Evolutionary conservation across 1,140 invertebrate species (phyloP), one percentile per base, ranked within the genome.

Genomic region (Idris sp.): DNA sequence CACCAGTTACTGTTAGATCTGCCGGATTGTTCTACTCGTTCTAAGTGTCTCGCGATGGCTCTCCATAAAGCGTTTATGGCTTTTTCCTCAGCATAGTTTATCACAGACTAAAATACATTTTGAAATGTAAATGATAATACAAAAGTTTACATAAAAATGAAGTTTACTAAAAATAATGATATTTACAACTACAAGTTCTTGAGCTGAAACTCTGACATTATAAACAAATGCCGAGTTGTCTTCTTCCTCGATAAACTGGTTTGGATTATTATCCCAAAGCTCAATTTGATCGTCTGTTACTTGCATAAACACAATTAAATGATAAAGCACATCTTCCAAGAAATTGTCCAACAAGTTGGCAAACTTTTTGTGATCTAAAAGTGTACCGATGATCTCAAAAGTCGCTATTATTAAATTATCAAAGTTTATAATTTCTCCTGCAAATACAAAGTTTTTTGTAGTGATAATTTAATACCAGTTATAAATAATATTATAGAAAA

Each of bases 211-310:
- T 48, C 93, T 87, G n/a, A 95, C 91, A 14, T 92, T 93, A 65
- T 93, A 92, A 3, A 90, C 89, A 38, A 90, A 92, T 1, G 89
- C 90, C 43, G 91, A 90, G 56, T 93, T 91, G 79, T 94, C 92
- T 79, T 95, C 94, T 79, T 95, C 93, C 74, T 94, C 92, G 3
- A 94, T 91, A 87, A 94, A 95, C 73, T 91, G 91, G 78, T 93
- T 92, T 0, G 92, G 92, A 88, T 92, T 92, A 18, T 85, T 88
- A 25, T 88, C 89, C 93, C 93, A 95, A 22, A 89, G 80, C 77
- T 91, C 89, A 36, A 92, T 91, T 86, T 94, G 92, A 75, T 94
- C 92, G 62, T 93, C 91, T 2, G 93, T 93, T 48, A 95, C 91
- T 87, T 95, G 93, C 90, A 93, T 92, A 68, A 92, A 94, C 22